Percentiles rank a stretch among this genome's conserved stretches.
These are phyloP conservation scores for Pseudochaenichthys georgianus DNA, from an alignment of 2,797 vertebrate species.

Conservation along the genomic window DNA sequence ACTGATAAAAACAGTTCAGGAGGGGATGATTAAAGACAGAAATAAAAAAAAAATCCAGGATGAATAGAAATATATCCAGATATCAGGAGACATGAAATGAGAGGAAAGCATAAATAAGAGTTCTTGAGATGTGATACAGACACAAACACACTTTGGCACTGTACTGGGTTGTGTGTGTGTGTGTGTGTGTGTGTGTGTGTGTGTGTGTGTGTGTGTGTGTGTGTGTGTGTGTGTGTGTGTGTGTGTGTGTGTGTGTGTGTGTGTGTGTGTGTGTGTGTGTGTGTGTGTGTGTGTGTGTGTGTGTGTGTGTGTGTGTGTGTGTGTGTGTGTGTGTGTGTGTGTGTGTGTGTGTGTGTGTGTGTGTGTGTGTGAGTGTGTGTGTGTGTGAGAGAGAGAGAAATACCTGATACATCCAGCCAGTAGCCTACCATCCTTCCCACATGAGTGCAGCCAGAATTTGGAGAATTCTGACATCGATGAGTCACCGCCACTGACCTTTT, in stretches of 20 bases:
- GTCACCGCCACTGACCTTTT: slow-evolving; percentile 77
- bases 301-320: too few relatives aligned
- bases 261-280: slow-evolving; percentile 10
- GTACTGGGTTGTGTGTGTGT: slow-evolving; percentile 25
- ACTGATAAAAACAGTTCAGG: slow-evolving; percentile 14
- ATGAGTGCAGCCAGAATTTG: slow-evolving; percentile 36
- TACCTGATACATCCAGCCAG: slow-evolving; percentile 32
- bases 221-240: slow-evolving; percentile 30
- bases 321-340: slow-evolving; percentile 12
- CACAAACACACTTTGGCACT: slow-evolving; percentile 33
- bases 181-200: slow-evolving; percentile 19
- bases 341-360: too few relatives aligned
- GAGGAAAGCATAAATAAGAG: slow-evolving; percentile 12
- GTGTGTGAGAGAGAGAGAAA: too few relatives aligned
- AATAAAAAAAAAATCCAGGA: neutral
- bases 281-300: slow-evolving; percentile 1
- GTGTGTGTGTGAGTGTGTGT: too few relatives aligned
- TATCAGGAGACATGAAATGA: neutral
- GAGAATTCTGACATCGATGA: slow-evolving; percentile 68
- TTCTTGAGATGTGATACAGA: slow-evolving; percentile 11
- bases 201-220: neutral
- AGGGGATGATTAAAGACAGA: neutral
- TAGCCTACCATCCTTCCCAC: slow-evolving; percentile 58
- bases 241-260: slow-evolving; percentile 19
- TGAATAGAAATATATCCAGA: neutral